Evolutionary conservation across 2,113 vertebrate genomes (phyloP).

Genomic region (Zosterops pallidus): DNA sequence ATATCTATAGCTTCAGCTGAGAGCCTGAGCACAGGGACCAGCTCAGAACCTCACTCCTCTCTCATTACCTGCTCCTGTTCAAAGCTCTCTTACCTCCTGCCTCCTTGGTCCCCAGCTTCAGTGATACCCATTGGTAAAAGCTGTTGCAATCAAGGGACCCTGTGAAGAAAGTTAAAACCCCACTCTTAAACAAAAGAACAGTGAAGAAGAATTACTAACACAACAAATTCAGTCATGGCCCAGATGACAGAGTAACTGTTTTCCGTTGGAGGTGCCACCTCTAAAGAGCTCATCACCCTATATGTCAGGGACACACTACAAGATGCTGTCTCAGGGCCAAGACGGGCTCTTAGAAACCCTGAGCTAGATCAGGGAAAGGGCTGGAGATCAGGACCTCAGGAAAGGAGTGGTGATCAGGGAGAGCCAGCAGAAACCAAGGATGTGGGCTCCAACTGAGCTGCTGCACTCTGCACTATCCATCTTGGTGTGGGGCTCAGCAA

Average conservation of each 20-base stretch:
- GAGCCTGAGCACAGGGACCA: background rate
- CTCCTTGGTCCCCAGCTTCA: slow-evolving; percentile 82
- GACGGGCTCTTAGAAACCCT: background rate
- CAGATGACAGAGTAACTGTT: background rate
- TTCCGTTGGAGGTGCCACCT: background rate
- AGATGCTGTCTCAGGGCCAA: background rate
- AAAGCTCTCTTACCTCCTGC: slow-evolving; percentile 76
- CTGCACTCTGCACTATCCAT: accelerated
- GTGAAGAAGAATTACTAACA: background rate
- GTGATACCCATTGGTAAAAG: slow-evolving; percentile 99
- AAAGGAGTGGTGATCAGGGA: background rate
- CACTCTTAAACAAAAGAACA: background rate
- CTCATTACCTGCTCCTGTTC: background rate
- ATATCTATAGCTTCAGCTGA: background rate
- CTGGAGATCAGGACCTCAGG: background rate
- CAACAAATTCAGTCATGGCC: background rate
- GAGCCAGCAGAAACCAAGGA: background rate
- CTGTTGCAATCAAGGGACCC: slow-evolving; percentile 99
- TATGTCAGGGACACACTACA: background rate
- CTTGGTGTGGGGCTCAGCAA: background rate
- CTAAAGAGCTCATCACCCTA: background rate
- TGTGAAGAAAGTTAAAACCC: slow-evolving; percentile 62
- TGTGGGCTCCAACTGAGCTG: background rate
- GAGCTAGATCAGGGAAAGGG: background rate
- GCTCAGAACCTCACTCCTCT: background rate